A percentile compares a stretch with the other conserved stretches of the same genome.
Conservation (phyloP, 2,888 invertebrate genomes). For the Latheticus oryzae region DNA sequence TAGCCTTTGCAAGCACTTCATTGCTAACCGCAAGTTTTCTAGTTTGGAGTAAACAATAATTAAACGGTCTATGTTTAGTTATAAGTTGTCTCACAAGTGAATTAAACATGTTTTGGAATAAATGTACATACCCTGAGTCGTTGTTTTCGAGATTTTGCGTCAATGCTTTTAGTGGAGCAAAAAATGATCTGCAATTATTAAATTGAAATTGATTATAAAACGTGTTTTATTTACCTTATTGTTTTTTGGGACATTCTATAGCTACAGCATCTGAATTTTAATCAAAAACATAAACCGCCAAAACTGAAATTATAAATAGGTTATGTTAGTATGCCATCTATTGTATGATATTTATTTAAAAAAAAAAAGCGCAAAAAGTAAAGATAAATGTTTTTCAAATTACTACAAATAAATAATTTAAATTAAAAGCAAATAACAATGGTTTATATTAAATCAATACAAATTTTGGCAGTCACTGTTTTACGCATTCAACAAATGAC, state of each 20-base stretch:
- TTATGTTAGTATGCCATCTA: no score
- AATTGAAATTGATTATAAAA: neutral
- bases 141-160: conserved; percentile 18
- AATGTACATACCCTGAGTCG: conserved; percentile 37
- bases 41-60: conserved; percentile 31
- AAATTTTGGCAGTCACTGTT: no score
- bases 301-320: no score
- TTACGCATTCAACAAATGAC: no score
- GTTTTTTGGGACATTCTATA: conserved; percentile 29
- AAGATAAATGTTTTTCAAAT: no score
- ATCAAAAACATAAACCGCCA: no score
- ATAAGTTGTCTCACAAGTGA: conserved; percentile 8
- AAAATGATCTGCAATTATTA: conserved; percentile 35
- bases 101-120: conserved; percentile 27
- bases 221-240: conserved; percentile 26
- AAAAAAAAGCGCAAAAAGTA: no score
- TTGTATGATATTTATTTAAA: no score
- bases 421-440: no score
- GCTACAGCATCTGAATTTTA: neutral
- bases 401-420: no score
- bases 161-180: conserved; percentile 25
- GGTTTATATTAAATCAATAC: no score
- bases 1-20: neutral
- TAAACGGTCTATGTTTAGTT: conserved; percentile 11
- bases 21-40: conserved; percentile 22